Evolutionary conservation across 2,797 vertebrate genomes (phyloP).

Genomic region (Sebastes trivittatus): DNA sequence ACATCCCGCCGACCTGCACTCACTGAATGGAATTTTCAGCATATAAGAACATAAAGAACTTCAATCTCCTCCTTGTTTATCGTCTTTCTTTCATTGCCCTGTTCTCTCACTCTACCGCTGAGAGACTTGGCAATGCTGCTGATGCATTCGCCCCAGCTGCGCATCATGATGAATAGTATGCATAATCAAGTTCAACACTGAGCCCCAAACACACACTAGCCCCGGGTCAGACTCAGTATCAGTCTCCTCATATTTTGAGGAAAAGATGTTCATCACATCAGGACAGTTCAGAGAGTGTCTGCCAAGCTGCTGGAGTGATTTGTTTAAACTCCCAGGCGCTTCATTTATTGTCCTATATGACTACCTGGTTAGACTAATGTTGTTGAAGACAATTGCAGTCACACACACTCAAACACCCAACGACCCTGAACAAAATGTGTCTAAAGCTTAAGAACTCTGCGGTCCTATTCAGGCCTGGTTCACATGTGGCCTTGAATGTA

Average conservation of each 20-base stretch:
- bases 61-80: background rate
- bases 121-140: slow-evolving; percentile 6
- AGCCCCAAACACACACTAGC: background rate
- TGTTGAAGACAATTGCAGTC: background rate
- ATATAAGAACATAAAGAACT: background rate
- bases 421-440: background rate
- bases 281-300: background rate
- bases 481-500: background rate
- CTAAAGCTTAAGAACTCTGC: background rate
- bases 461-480: background rate
- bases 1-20: background rate
- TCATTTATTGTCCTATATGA: background rate
- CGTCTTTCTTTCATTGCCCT: background rate
- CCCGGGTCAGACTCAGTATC: slow-evolving; percentile 8
- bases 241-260: background rate
- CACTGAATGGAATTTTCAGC: background rate
- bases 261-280: background rate
- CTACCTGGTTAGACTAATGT: background rate
- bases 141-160: slow-evolving; percentile 27
- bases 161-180: slow-evolving; percentile 18
- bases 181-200: background rate
- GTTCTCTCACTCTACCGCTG: background rate
- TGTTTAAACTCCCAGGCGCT: background rate
- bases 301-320: background rate
- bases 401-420: background rate